Conservation (phyloP, 2,113 vertebrate species). For the Nymphicus hollandicus region DNA sequence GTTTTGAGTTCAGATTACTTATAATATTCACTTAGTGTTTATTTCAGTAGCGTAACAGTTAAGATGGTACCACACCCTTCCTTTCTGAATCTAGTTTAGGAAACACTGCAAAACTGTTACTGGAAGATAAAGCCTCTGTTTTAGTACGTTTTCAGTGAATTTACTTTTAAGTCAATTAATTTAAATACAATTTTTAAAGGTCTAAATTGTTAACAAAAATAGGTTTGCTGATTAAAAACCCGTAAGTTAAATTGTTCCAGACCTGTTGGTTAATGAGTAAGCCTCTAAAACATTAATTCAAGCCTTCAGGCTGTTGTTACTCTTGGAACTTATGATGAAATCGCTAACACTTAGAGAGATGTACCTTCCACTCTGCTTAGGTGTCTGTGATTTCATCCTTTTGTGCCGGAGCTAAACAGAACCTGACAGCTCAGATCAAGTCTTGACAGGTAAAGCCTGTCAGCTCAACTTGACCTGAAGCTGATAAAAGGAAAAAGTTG, state of each 20-base stretch:
- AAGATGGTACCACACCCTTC: constrained; percentile 69
- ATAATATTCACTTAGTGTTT: constrained; percentile 23
- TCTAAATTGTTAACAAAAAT: background rate
- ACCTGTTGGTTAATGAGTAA: background rate
- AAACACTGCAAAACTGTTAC: constrained; percentile 46
- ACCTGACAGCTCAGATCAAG: constrained; percentile 28
- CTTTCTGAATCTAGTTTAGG: constrained; percentile 45
- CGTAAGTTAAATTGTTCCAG: background rate
- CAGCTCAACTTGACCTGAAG: background rate
- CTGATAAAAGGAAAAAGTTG: background rate
- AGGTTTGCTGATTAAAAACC: background rate
- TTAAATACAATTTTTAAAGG: background rate
- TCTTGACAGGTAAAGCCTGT: constrained; percentile 34
- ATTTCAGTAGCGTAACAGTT: constrained; percentile 3
- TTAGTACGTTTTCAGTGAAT: background rate
- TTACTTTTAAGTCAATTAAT: background rate
- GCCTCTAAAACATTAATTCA: background rate
- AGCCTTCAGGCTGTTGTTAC: constrained; percentile 9
- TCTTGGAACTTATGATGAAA: constrained; percentile 22
- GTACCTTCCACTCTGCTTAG: background rate
- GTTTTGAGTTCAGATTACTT: constrained; percentile 37
- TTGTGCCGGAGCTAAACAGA: background rate
- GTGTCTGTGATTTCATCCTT: background rate
- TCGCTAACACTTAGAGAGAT: background rate
- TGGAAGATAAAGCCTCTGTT: constrained; percentile 35